Evolutionary conservation across 2,888 invertebrate genomes (phyloP).

Genomic region (Eristalinus sepulchralis): DNA sequence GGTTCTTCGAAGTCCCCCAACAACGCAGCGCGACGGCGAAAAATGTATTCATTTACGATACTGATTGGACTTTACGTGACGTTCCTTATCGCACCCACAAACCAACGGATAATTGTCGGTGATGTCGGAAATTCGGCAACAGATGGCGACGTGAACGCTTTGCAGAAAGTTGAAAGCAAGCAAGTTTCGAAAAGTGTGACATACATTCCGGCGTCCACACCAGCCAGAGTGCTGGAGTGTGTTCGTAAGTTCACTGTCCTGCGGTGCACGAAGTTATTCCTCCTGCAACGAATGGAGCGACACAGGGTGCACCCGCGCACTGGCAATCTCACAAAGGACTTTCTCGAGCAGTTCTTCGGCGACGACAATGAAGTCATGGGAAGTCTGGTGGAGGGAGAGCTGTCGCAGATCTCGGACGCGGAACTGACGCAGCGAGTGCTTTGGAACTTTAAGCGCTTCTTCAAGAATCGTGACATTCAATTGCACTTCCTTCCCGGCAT

Average conservation of each 20-base stretch:
- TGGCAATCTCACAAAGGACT: slow-evolving; percentile 77
- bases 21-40: background rate
- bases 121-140: slow-evolving; percentile 32
- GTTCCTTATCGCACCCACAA: slow-evolving; percentile 45
- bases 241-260: slow-evolving; percentile 80
- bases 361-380: slow-evolving; percentile 74
- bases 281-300: slow-evolving; percentile 82
- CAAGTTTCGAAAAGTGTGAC: slow-evolving; percentile 75
- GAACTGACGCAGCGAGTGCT: slow-evolving; percentile 82
- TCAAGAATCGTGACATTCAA: slow-evolving; percentile 82
- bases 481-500: slow-evolving; percentile 82
- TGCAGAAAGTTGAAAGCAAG: slow-evolving; percentile 32
- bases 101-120: slow-evolving; percentile 40
- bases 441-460: slow-evolving; percentile 82
- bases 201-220: slow-evolving; percentile 79
- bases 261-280: slow-evolving; percentile 83
- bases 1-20: background rate
- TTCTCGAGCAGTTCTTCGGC: slow-evolving; percentile 79
- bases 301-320: slow-evolving; percentile 73
- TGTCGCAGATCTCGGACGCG: slow-evolving; percentile 81
- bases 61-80: slow-evolving; percentile 44
- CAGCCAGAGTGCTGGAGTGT: slow-evolving; percentile 79
- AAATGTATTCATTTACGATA: slow-evolving; percentile 56
- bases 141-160: slow-evolving; percentile 44
- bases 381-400: slow-evolving; percentile 80